Evolutionary conservation across 2,888 invertebrate species (phyloP).

Genomic region (Melipona beecheii): DNA sequence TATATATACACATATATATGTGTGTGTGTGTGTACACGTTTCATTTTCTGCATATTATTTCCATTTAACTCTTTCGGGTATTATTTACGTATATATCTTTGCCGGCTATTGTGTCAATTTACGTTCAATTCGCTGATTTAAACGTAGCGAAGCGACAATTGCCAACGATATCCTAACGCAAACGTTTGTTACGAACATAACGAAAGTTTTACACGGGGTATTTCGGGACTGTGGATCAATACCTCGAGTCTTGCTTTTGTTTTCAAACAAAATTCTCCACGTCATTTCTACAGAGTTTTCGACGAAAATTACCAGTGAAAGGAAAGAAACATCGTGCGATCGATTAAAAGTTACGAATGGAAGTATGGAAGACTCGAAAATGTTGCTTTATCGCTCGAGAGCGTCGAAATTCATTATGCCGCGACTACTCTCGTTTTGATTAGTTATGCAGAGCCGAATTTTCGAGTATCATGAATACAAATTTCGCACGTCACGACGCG

Average conservation of each 20-base stretch:
- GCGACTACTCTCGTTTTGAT: background rate
- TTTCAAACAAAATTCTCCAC: background rate
- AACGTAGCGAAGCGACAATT: background rate
- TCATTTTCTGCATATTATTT: background rate
- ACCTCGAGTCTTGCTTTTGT: background rate
- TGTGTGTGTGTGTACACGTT: background rate
- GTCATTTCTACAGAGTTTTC: background rate
- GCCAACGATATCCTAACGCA: background rate
- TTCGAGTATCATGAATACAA: background rate
- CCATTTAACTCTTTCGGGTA: background rate
- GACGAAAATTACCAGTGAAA: background rate
- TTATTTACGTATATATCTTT: background rate
- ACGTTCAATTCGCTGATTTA: background rate
- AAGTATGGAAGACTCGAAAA: background rate
- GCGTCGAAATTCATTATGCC: background rate
- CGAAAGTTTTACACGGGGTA: background rate
- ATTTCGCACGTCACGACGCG: background rate
- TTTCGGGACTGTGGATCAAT: background rate
- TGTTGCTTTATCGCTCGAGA: too few relatives aligned
- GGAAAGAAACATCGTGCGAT: background rate
- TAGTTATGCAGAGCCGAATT: background rate
- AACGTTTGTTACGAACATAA: background rate
- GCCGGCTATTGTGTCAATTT: background rate
- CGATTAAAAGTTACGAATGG: too few relatives aligned
- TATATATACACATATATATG: too few relatives aligned